Evolutionary conservation across 1,140 invertebrate genomes (phyloP), one percentile per base, ranked within the genome.

Genomic region (Delia radicum): DNA sequence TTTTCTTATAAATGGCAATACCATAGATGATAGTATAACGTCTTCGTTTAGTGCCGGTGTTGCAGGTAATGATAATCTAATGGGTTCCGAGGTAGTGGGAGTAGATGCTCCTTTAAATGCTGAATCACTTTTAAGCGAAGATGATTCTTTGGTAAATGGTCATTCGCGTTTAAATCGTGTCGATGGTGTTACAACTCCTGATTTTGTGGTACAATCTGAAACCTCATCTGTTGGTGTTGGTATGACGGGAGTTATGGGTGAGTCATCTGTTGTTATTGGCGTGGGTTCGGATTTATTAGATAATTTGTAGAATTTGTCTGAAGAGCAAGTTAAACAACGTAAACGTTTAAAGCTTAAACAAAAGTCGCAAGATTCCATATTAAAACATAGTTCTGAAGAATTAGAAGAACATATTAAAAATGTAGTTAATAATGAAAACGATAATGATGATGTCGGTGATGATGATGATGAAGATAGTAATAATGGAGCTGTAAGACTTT

Each of bases 1-100:
- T 80, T 90, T 89, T 78, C 87, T 90, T 5, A 90, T 90, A 42
- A 90, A 90, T 79, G 89, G 89, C 15, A 90, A 90, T 77, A 89
- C 89, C 0, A 87, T 90, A 27, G 87, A 87, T 28, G 79, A 80
- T 5, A 31, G 79, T 31, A 65, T 80, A 1, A 81, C 81, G 0
- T 81, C 80, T 0, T 71, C 74, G 1, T 61, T 74, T 29, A 71
- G 69, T 12, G 77, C 77, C 4, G n/a, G 69, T 12, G 77, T 77
- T 3, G 75, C 80, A 31, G 77, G 76, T 10, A 79, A 28, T 6
- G 67, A 74, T 26, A 74, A 67, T 55, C 42, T 77, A 1, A 77
- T 74, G 28, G 74, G 74, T 26, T 61, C 42, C 42, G 75, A 63
- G 24, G 75, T 63, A 1, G 62, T 63, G 2, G 69, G 75, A 6